A percentile compares a stretch with the other conserved stretches of the same genome.
Conservation (phyloP, 1,140 invertebrate genomes). For the Cydia fagiglandana region DNA sequence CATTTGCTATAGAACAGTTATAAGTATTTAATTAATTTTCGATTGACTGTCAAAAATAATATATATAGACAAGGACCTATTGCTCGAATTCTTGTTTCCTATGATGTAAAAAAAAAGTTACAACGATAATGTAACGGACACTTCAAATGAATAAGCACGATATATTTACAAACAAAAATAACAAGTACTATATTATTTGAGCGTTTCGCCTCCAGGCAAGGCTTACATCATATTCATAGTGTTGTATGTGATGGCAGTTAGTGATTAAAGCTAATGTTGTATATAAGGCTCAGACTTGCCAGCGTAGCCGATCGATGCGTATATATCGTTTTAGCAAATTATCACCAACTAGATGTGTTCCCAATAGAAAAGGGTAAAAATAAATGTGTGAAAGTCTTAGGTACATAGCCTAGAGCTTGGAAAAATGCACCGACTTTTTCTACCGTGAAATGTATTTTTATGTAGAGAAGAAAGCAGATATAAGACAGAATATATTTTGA, state of each 20-base stretch:
- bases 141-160: neutral
- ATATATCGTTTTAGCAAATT: neutral
- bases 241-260: slow-evolving; percentile 8
- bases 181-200: neutral
- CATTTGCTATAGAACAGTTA: too few relatives aligned
- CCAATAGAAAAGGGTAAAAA: neutral
- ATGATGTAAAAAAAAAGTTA: too few relatives aligned
- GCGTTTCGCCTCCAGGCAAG: neutral
- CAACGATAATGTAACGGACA: neutral
- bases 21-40: too few relatives aligned
- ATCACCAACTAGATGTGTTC: neutral
- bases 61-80: neutral
- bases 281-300: neutral
- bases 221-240: neutral
- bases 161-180: slow-evolving; percentile 5
- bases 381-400: neutral
- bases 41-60: neutral
- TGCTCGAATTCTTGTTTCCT: neutral
- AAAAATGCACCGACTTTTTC: neutral
- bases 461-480: too few relatives aligned
- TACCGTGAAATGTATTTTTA: too few relatives aligned
- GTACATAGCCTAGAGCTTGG: neutral
- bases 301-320: neutral
- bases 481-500: too few relatives aligned
- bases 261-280: slow-evolving; percentile 6